phyloP scores from a whole-genome alignment of 2,797 vertebrate species.

The Falco columbarius region DNA sequence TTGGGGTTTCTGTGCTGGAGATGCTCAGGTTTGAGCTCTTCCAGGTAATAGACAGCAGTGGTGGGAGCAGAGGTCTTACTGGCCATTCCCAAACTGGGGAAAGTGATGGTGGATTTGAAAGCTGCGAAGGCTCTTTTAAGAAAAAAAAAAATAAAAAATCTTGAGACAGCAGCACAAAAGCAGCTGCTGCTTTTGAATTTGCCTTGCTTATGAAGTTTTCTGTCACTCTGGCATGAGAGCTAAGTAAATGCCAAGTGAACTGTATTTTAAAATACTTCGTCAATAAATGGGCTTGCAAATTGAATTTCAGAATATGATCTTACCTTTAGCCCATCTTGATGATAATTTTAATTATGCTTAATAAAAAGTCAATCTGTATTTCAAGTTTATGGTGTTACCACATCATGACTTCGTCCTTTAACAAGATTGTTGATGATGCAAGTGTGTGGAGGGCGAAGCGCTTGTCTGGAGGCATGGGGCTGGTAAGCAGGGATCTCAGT shows the following conservation, averaged over 20 bases:
- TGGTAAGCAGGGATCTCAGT: not conserved
- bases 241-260: conserved; percentile 46
- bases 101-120: not conserved
- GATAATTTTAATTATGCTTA: conserved; percentile 55
- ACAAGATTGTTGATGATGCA: not conserved
- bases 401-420: conserved; percentile 19
- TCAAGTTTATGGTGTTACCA: conserved; percentile 26
- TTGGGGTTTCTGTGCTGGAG: not conserved
- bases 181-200: conserved; percentile 40
- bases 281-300: conserved; percentile 42
- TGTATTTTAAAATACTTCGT: conserved; percentile 48
- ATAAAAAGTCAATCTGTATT: conserved; percentile 31
- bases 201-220: conserved; percentile 28
- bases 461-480: not conserved
- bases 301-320: conserved; percentile 35
- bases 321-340: conserved; percentile 41
- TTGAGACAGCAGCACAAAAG: not conserved
- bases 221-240: conserved; percentile 18
- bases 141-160: not conserved
- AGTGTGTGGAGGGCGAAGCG: not conserved
- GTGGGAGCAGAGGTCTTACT: not conserved
- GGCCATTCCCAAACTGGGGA: not conserved
- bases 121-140: not conserved
- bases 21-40: not conserved
- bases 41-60: not conserved